Conservation (phyloP, 2,113 vertebrate species). For the Prunella fulvescens region DNA sequence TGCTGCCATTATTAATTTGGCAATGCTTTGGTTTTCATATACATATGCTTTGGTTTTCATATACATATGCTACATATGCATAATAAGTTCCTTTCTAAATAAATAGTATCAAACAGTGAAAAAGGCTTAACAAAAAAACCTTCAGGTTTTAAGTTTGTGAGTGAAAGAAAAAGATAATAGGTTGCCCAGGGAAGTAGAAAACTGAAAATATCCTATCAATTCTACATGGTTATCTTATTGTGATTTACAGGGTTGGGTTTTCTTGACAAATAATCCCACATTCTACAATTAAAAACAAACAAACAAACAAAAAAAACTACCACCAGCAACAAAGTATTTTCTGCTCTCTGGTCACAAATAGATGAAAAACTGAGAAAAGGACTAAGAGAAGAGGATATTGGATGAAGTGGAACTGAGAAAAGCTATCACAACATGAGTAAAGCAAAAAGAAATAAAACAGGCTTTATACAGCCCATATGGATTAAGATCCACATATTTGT, state of each 20-base stretch:
- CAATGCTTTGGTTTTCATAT: not conserved
- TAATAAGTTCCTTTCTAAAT: not conserved
- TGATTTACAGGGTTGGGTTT: not conserved
- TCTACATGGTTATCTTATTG: not conserved
- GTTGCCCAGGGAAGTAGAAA: not conserved
- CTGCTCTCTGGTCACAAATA: not conserved
- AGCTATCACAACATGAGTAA: not conserved
- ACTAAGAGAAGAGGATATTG: not conserved
- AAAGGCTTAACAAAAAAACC: not conserved
- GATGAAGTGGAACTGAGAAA: not conserved
- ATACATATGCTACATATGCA: not conserved
- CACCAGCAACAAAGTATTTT: not conserved
- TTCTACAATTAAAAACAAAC: not conserved
- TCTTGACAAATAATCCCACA: not conserved
- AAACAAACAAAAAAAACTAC: not conserved
- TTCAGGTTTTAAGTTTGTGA: not conserved
- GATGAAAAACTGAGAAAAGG: not conserved
- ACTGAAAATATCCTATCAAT: not conserved
- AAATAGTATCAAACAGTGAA: not conserved
- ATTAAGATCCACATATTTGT: conserved; percentile 12
- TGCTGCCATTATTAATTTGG: not conserved
- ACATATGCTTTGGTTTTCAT: not conserved
- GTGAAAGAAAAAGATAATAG: not conserved
- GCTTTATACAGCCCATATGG: not conserved
- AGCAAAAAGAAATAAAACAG: not conserved